Evolutionary conservation across 2,888 invertebrate species (phyloP), one percentile per base, ranked within the genome.

Genomic region (Cecidostiba fungosa): DNA sequence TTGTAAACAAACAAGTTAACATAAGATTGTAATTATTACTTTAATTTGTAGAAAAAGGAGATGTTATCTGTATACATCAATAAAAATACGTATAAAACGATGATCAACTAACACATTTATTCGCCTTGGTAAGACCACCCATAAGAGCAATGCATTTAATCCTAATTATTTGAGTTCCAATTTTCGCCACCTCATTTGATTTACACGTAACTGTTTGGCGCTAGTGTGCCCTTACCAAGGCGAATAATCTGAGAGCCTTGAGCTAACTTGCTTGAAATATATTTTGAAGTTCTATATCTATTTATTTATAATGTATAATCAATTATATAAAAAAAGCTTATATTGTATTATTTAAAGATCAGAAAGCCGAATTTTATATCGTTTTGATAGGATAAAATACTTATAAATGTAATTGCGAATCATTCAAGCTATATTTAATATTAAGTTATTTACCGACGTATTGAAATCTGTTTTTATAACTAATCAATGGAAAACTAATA

Each of bases 341-440:
- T 26, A 62, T 62, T 66, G 14, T 26, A 66, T 26, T 72, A 70
- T 72, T 54, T 36, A 54, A 19, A 54, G 39, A 72, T 23, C 39
- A 78, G 66, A 66, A 66, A 6, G 47, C 26, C 47, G 47, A 16
- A 32, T 66, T 74, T 19, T 66, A 47, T 32, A 74, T 36, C n/a
- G 5, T 74, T 54, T 66, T 32, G 66, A 32, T 66, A 83, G 12
- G 23, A 32, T 73, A 43, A 84, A 84, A 84, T 84, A 83, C 83
- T 84, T 84, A 78, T 84, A 29, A 84, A 84, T 77, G 19, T 72
- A 72, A 73, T 62, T 84, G 72, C 62, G 73, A 47, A 77, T 23
- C 54, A 73, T 72, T 62, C 14, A 77, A 83, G 78, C 70, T 54
- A 77, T 72, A 72, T 50, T 43, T 83, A 77, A 39, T 26, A 77